A percentile compares a stretch with the other conserved stretches of the same genome.
These are phyloP conservation scores for Micropoecilia bifurca DNA, from an alignment of 2,797 vertebrate species.

Conservation along the genomic window DNA sequence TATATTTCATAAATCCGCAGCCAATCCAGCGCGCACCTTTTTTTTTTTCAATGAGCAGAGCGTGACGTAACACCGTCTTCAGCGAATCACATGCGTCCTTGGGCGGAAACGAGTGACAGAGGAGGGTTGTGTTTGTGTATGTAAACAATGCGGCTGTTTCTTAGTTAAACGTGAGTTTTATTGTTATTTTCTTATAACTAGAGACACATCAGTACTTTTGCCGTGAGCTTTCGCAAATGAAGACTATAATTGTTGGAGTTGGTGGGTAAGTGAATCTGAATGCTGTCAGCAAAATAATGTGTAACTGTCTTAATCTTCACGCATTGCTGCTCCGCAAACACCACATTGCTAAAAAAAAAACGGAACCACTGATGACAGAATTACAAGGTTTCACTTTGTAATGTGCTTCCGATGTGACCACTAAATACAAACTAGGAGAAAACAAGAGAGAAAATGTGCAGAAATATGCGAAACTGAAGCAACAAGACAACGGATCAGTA, in stretches of 20 bases:
- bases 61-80: constrained; percentile 37
- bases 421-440: neutral
- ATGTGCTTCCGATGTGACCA: neutral
- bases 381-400: neutral
- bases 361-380: neutral
- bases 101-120: constrained; percentile 22
- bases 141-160: neutral
- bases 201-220: neutral
- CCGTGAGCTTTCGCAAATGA: constrained; percentile 75
- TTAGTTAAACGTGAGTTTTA: neutral
- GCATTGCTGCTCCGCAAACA: constrained; percentile 2
- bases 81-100: constrained; percentile 47
- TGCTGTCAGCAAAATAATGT: constrained; percentile 1
- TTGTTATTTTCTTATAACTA: neutral
- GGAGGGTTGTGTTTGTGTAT: neutral
- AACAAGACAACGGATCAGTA: constrained; percentile 13
- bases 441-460: neutral
- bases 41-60: constrained; percentile 8
- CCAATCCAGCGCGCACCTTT: neutral
- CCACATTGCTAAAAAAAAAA: too few relatives aligned
- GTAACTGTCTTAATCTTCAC: neutral
- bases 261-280: constrained; percentile 86
- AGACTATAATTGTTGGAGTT: constrained; percentile 87
- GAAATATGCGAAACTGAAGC: neutral
- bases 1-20: neutral